Percentiles rank a stretch among this genome's conserved stretches.
Conservation (phyloP, 2,888 invertebrate genomes). For the Mermis nigrescens region DNA sequence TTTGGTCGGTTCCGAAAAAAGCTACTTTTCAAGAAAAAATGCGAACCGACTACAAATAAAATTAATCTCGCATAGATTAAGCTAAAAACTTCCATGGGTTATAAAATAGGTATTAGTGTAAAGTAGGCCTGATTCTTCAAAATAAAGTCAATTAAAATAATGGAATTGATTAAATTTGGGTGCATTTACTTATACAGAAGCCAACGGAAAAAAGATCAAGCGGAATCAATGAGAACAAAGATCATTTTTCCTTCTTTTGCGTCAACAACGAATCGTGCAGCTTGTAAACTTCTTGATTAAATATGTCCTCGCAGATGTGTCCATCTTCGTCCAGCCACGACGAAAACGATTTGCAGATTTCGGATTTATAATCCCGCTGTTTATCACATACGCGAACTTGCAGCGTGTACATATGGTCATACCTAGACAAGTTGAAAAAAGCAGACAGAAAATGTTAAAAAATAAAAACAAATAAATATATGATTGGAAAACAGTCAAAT, state of each 20-base stretch:
- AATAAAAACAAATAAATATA: no score
- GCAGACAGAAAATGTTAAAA: no score
- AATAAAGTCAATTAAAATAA: no score
- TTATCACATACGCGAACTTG: slow-evolving; percentile 52
- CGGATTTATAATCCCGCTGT: slow-evolving; percentile 46
- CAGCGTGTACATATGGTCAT: slow-evolving; percentile 78
- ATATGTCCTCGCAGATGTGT: slow-evolving; percentile 51
- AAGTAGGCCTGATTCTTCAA: no score
- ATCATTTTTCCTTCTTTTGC: slow-evolving; percentile 30
- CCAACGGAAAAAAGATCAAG: background rate
- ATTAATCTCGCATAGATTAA: no score
- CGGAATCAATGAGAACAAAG: background rate
- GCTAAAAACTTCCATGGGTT: no score
- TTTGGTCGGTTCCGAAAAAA: no score
- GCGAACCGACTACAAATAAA: no score
- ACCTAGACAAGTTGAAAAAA: slow-evolving; percentile 46
- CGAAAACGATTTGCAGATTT: slow-evolving; percentile 61
- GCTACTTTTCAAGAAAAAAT: no score
- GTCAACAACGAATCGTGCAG: slow-evolving; percentile 42
- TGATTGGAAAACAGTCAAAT: no score
- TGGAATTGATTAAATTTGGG: no score
- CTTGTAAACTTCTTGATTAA: slow-evolving; percentile 58
- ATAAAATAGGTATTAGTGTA: no score
- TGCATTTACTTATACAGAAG: background rate
- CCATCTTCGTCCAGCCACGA: slow-evolving; percentile 77